phyloP scores from a whole-genome alignment of 2,797 vertebrate genomes.

The Aratinga solstitialis region DNA sequence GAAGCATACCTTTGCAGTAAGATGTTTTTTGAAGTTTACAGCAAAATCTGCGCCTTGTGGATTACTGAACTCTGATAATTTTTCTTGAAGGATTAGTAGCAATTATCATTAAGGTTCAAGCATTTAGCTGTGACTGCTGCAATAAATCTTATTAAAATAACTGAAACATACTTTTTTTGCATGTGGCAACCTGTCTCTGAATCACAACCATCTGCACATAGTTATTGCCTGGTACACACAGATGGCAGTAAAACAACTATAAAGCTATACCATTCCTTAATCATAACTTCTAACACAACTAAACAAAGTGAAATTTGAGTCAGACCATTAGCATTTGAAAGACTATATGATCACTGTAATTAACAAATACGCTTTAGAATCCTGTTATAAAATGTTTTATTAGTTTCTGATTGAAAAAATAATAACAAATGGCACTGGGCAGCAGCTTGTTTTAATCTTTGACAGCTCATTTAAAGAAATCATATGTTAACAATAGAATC shows the following conservation, averaged over 20 bases:
- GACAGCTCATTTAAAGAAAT: constrained; percentile 69
- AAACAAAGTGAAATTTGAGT: constrained; percentile 92
- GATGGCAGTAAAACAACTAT: constrained; percentile 93
- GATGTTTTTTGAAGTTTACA: constrained; percentile 70
- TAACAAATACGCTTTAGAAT: constrained; percentile 76
- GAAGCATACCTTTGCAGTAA: constrained; percentile 64
- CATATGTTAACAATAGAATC: constrained; percentile 76
- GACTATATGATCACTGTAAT: constrained; percentile 86
- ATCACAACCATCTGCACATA: constrained; percentile 95
- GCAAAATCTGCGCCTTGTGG: constrained; percentile 68
- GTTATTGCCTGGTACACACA: constrained; percentile 92
- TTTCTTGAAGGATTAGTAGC: constrained; percentile 89
- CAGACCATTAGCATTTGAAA: constrained; percentile 90
- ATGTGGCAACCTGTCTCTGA: constrained; percentile 95
- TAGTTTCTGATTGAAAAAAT: constrained; percentile 69
- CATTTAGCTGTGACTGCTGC: constrained; percentile 89
- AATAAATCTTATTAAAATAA: constrained; percentile 98
- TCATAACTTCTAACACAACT: constrained; percentile 92
- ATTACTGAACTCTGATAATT: constrained; percentile 81
- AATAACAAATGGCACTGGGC: constrained; percentile 54
- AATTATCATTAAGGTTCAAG: constrained; percentile 93
- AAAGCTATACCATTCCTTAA: constrained; percentile 92
- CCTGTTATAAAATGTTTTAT: constrained; percentile 65
- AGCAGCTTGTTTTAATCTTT: constrained; percentile 65
- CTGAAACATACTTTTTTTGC: constrained; percentile 88